These are phyloP conservation scores for Andrena camellia DNA, from an alignment of 2,888 invertebrate species.

Conservation along the genomic window DNA sequence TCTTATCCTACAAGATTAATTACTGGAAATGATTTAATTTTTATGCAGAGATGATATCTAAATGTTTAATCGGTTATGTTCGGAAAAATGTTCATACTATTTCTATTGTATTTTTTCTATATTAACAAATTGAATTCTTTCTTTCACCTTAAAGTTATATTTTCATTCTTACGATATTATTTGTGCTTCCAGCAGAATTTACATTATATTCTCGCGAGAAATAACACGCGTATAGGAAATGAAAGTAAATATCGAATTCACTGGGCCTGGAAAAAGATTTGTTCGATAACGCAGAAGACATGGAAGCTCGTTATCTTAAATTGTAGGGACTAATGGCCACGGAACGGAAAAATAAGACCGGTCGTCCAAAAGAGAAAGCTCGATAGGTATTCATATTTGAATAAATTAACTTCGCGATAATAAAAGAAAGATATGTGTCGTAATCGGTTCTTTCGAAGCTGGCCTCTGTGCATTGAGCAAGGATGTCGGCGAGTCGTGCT, in stretches of 20 bases:
- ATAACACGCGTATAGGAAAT: too few species aligned
- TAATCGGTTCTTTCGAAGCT: slow-evolving; percentile 50
- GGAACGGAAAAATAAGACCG: neutral
- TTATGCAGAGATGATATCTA: too few species aligned
- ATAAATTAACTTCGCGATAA: slow-evolving; percentile 59
- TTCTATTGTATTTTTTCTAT: too few species aligned
- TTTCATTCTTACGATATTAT: too few species aligned
- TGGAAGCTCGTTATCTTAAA: neutral
- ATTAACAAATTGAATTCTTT: too few species aligned
- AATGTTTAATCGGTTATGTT: too few species aligned
- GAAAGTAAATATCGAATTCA: neutral
- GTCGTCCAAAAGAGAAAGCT: slow-evolving; percentile 45
- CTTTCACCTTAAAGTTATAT: too few species aligned
- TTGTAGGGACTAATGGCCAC: neutral
- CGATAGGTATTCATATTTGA: slow-evolving; percentile 38
- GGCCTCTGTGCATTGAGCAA: slow-evolving; percentile 37
- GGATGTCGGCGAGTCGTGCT: slow-evolving; percentile 42
- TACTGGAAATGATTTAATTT: too few species aligned
- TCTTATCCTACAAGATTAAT: too few species aligned
- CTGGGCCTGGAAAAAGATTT: neutral
- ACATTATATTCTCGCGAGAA: too few species aligned
- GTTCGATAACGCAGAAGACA: neutral
- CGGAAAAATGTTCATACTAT: too few species aligned
- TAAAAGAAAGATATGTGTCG: slow-evolving; percentile 56
- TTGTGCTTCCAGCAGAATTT: too few species aligned